Base-by-base conservation (phyloP, 2,113 vertebrate species). In the Ammodytes dubius region DNA sequence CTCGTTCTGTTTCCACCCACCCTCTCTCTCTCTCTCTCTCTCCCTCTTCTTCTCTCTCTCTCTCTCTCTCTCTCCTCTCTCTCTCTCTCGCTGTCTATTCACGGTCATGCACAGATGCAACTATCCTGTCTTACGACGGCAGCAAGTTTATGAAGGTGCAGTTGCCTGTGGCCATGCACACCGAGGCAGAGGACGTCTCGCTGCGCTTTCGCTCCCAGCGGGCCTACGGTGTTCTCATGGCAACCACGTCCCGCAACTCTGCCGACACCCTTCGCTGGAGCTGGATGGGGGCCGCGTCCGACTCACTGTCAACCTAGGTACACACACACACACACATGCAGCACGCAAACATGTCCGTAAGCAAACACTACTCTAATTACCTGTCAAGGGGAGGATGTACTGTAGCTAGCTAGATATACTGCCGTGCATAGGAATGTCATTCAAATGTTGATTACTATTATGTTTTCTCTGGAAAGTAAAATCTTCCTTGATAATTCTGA, bases 111-210 rank as follows among this genome's bases (percentile, higher is more conserved):
- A 39, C 88, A 99, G 98, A 99, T 88, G 98, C 98, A 46, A 99
- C 98, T 1, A 97, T 99, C 92, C 93, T 99, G 88, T 99, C 97
- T 82, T 99, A 99, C 14, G 98, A 99, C 74, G 98, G 98, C 88
- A 99, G 98, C 80, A 99, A 99, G 97, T 99, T 99, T 85, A 99
- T 99, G 98, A 99, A 99, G 94, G 98, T 99, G 91, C 98, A 99
- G 86, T 92, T 99, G 82, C 98, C 98, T 0, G 95, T 99, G 89
- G 98, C 97, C 84, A 99, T 99, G 98, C 98, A 99, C 82, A 99
- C 98, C 0, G 98, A 99, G 89, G 98, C 98, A 0, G 98, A 99
- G 92, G 98, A 99, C 11, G 98, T 99, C 86, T 98, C 98, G 42
- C 91, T 99, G 71, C 94, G 98, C 73, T 99, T 99, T 92, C 95